A percentile compares a stretch with the other conserved stretches of the same genome.
Conservation (phyloP, 2,888 invertebrate species). For the Calephelis perditalis region DNA sequence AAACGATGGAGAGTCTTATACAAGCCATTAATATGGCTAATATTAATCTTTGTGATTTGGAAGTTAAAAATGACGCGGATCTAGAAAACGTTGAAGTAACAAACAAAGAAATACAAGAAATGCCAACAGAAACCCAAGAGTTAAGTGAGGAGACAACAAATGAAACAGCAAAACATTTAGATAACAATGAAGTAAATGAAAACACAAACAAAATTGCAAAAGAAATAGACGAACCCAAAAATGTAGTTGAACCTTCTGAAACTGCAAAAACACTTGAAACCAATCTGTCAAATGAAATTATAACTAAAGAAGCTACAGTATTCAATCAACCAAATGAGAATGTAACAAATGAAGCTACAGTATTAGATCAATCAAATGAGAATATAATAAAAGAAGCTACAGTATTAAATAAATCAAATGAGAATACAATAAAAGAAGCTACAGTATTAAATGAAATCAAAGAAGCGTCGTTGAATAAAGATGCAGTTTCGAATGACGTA, state of each 20-base stretch:
- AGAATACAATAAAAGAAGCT: background rate
- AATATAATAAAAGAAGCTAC: background rate
- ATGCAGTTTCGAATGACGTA: slow-evolving; percentile 10
- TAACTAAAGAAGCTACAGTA: background rate
- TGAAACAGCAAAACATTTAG: too few species aligned
- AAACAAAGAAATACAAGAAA: slow-evolving; percentile 24
- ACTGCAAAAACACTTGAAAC: too few species aligned
- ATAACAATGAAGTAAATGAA: background rate
- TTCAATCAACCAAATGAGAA: background rate
- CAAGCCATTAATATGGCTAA: slow-evolving; percentile 58
- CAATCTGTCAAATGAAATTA: background rate
- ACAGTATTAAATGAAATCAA: slow-evolving; percentile 1
- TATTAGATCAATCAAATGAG: background rate
- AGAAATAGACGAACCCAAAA: slow-evolving; percentile 3
- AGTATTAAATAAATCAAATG: slow-evolving; percentile 1
- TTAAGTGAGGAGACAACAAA: too few species aligned
- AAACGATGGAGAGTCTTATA: slow-evolving; percentile 53
- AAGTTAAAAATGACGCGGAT: slow-evolving; percentile 42
- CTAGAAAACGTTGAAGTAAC: slow-evolving; percentile 28
- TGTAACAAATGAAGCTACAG: background rate
- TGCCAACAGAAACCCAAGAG: slow-evolving; percentile 8
- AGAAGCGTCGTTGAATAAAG: background rate
- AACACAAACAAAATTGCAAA: too few species aligned
- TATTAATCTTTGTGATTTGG: slow-evolving; percentile 50
- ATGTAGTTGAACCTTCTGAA: too few species aligned